Evolutionary conservation across 2,797 vertebrate genomes (phyloP), one percentile per base, ranked within the genome.

Genomic region (Coccyzus lansbergi): DNA sequence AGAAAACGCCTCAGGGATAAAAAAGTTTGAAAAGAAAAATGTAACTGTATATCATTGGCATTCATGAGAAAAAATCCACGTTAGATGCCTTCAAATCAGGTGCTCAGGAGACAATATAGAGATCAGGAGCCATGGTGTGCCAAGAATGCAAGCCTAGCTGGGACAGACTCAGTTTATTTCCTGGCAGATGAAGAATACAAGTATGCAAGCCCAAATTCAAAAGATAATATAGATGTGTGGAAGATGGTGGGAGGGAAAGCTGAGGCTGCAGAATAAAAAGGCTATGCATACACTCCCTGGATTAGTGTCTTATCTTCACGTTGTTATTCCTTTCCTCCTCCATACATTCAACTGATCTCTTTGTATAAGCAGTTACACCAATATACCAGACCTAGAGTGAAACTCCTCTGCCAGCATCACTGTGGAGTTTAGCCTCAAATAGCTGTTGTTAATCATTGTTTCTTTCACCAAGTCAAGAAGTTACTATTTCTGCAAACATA

Each of bases 51-150:
- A 83, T 97, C 96, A 97, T 96, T 96, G 96, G 76, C 94, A 97
- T 98, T 98, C 97, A 97, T 97, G 97, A 97, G 97, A 87, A 97
- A 97, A 38, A 97, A 97, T 90, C 95, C 95, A 63, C 90, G 92
- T 97, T 95, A 96, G 88, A 68, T 92, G 90, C 94, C 95, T 97
- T 91, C 80, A 94, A 92, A 96, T 91, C 95, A 95, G 92, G 89
- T 95, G 90, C 96, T 97, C 88, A 34, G 95, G 95, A 97, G 96
- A 97, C 94, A 96, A 91, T 55, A 78, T 64, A 96, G 94, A 96
- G 96, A 97, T 97, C 95, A 92, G 94, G 94, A 97, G 95, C 44
- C 79, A 38, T 3, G 60, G 76, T 96, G 93, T 95, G 96, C 96
- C 95, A 91, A 83, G 95, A 94, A 96, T 93, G 91, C 53, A 56